Evolutionary conservation across 2,113 vertebrate genomes (phyloP), one percentile per base, ranked within the genome.

Genomic region (Coturnix japonica): DNA sequence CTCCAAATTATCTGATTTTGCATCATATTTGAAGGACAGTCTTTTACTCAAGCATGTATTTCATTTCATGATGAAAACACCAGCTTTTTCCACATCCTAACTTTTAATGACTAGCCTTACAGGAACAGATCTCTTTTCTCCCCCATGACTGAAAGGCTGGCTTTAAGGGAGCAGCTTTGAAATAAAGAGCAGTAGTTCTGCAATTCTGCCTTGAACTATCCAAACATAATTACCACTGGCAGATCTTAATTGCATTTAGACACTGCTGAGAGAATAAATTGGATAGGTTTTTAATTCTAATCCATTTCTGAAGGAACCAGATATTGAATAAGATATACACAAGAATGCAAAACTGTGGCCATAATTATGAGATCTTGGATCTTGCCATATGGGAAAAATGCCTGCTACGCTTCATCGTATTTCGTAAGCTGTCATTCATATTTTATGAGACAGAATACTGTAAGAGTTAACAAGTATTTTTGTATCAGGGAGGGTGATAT

Each of bases 81-180:
- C 4, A 49, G 9, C 9, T 69, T 6, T 70, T 47, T 6, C 26
- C 33, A 17, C 18, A 31, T 77, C 15, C 9, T 73, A 0, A 0
- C 3, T 31, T 94, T 82, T 63, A 84, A 31, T 20, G 11, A 4
- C 18, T 59, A 51, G 20, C 39, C 21, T 80, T 80, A 47, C 11
- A 69, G 35, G 30, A 69, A 18, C 3, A 64, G 14, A 15, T 26
- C 1, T 60, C 8, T 54, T 19, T 57, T 43, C 11, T 26, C 28
- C 10, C 7, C 17, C 57, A 16, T 56, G 18, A 77, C 11, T 3
- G 30, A 6, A 11, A 70, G 31, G 13, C 22, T 87, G 35, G 28
- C 8, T 49, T 9, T 35, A 21, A 73, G 53, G 20, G 16, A 69
- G 2, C 1, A 49, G 25, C 25, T 63, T 63, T 75, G 23, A 85